Evolutionary conservation across 2,113 vertebrate genomes (phyloP), one percentile per base, ranked within the genome.

Genomic region (Desmodus rotundus): DNA sequence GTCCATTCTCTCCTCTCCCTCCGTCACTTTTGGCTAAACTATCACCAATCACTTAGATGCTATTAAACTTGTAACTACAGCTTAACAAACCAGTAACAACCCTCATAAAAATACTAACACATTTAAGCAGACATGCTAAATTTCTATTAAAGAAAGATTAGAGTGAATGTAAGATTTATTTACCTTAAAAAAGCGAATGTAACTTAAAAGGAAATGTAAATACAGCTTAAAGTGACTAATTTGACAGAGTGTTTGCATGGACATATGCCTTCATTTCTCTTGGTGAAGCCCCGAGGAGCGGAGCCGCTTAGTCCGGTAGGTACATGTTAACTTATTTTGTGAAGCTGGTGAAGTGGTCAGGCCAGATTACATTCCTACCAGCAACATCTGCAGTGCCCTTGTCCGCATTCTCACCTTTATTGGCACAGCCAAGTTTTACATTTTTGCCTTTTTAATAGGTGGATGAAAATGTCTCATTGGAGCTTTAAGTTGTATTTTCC

Each of bases 141-240:
- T 65, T 95, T 93, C 41, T 83, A 58, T 50, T 52, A 84, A 74
- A 93, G 47, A 94, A 81, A 84, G 56, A 38, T 77, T 58, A 84
- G 26, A 76, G 28, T 41, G 89, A 93, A 74, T 70, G 17, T 54
- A 63, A 92, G 9, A 90, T 87, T 81, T 90, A 84, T 73, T 94
- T 78, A 89, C 28, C 3, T 89, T 82, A 17, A 89, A 84, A 50
- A 63, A 16, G 7, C 14, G 4, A 83, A 38, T 52, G 22, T 14
- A 41, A 17, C 3, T 38, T 74, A 58, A 93, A 76, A 67, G n/a
- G 11, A 93, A 91, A 76, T 84, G 28, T 70, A 92, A 92, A 89
- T 74, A 87, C 95, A 56, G 3, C 16, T n/a, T 76, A 86, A 96
- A 70, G 12, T 5, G 12, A 3, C 17, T 22, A 45, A 70, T 38